Base-by-base conservation (phyloP, 2,888 invertebrate species). In the Oeneis ivallda region DNA sequence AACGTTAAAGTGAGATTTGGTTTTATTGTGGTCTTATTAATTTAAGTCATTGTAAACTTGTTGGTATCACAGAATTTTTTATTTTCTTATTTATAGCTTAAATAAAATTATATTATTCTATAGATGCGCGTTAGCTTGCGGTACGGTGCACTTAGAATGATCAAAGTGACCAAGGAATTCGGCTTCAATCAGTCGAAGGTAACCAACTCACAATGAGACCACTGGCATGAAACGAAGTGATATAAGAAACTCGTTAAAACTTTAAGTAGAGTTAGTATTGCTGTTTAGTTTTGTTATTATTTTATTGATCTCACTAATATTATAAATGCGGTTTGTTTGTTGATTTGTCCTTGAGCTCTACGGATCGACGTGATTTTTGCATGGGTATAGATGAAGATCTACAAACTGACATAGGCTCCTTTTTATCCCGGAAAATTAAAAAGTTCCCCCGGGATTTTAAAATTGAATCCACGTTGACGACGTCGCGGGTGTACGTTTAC, bases 111-210 rank as follows among this genome's bases (percentile, higher is more conserved):
- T 26, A 26, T 43, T n/a, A 60, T 32, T 65, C 3, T 15, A 37
- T 43, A 6, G 57, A 26, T 50, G 17, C 34, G 58, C 34, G n/a
- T 17, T 11, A 32, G 10, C 58, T 34, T 7, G 10, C 17, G n/a
- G 32, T 34, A 11, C 5, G 26, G 43, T 58, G 15, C 7, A 34
- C 34, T 58, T 47, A 10, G 15, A 58, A 58, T 58, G 45, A 47
- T 47, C 47, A 47, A 15, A 32, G 34, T n/a, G 10, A 47, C 45
- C 11, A 47, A 47, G n/a, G 9, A 34, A 47, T 34, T 45, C 5
- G n/a, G 34, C 8, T 15, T 9, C n/a, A 26, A 58, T 7, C 26
- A 17, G 10, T 58, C 17, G 58, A 58, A 58, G 58, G 58, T 47
- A 17, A 58, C 45, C 15, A 32, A 58, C 3, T 8, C 15, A 32